A percentile compares a stretch with the other conserved stretches of the same genome.
Evolutionary conservation across 2,113 vertebrate genomes (phyloP).

Genomic region (Thamnophis sirtalis): DNA sequence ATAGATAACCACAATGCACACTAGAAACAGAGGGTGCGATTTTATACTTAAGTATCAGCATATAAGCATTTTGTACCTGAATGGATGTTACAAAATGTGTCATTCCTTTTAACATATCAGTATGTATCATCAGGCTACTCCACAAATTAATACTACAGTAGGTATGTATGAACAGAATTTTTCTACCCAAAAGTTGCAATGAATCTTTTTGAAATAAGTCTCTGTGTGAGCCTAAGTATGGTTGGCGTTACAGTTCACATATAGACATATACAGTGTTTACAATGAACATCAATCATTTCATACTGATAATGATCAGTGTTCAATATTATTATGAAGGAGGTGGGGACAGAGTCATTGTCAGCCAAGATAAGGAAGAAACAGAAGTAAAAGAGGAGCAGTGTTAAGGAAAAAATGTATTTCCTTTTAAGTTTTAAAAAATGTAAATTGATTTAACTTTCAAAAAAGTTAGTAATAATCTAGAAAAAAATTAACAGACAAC

Average conservation of each 20-base stretch:
- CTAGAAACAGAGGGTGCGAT: not conserved
- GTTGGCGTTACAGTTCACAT: not conserved
- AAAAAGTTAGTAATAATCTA: slow-evolving; percentile 1
- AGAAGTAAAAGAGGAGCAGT: not conserved
- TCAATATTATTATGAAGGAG: not conserved
- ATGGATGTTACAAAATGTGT: not conserved
- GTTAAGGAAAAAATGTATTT: not conserved
- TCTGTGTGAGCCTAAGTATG: not conserved
- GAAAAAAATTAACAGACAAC: not conserved
- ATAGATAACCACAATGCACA: not conserved
- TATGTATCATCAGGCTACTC: not conserved
- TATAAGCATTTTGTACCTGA: not conserved
- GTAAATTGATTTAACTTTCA: slow-evolving; percentile 46
- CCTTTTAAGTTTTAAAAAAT: not conserved
- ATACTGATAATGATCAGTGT: slow-evolving; percentile 27
- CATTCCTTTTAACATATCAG: slow-evolving; percentile 5
- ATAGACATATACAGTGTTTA: not conserved
- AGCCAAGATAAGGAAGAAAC: not conserved
- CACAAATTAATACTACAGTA: slow-evolving; percentile 7
- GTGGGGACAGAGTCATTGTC: not conserved
- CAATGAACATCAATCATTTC: not conserved
- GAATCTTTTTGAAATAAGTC: not conserved
- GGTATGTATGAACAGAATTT: not conserved
- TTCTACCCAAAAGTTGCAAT: not conserved
- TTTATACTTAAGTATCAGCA: not conserved